Percentiles rank a stretch among this genome's conserved stretches.
Evolutionary conservation across 37 sponge, comb jelly and placozoan species (phyloP).

Genomic region (Haliclona indistincta): DNA sequence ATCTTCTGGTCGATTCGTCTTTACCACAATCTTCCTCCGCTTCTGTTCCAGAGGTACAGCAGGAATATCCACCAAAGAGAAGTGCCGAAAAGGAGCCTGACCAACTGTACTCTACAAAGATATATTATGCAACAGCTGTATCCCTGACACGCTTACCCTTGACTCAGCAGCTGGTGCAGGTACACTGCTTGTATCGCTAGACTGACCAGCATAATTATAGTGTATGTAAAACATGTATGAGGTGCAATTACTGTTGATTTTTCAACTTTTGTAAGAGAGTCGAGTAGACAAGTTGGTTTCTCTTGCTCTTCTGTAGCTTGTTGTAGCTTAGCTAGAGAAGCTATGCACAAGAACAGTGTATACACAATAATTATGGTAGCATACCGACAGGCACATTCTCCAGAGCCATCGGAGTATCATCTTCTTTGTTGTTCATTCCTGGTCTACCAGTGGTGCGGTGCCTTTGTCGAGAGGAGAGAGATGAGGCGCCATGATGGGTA

Average conservation of each 20-base stretch:
- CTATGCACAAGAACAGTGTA: constrained; percentile 4
- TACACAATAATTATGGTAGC: background rate
- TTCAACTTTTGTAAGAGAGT: constrained; percentile 25
- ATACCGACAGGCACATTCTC: background rate
- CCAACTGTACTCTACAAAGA: too few species aligned
- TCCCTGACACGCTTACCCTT: too few species aligned
- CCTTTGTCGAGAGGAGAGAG: too few species aligned
- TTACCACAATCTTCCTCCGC: constrained; percentile 11
- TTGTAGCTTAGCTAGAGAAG: constrained; percentile 15
- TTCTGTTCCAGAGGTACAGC: background rate
- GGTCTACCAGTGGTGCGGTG: too few species aligned
- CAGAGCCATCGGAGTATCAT: background rate
- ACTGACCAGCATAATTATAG: background rate
- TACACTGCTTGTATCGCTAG: background rate
- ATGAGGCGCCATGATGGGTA: too few species aligned
- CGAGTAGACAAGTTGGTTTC: constrained; percentile 9
- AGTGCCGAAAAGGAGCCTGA: too few species aligned
- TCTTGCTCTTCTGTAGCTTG: background rate
- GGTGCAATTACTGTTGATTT: too few species aligned
- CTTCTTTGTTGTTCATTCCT: background rate
- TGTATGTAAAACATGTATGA: background rate
- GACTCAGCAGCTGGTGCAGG: too few species aligned
- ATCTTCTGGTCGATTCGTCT: constrained; percentile 1
- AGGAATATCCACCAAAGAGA: too few species aligned
- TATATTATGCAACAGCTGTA: too few species aligned